Base-by-base conservation (phyloP, 2,888 invertebrate genomes). In the Cephus pygmeus region DNA sequence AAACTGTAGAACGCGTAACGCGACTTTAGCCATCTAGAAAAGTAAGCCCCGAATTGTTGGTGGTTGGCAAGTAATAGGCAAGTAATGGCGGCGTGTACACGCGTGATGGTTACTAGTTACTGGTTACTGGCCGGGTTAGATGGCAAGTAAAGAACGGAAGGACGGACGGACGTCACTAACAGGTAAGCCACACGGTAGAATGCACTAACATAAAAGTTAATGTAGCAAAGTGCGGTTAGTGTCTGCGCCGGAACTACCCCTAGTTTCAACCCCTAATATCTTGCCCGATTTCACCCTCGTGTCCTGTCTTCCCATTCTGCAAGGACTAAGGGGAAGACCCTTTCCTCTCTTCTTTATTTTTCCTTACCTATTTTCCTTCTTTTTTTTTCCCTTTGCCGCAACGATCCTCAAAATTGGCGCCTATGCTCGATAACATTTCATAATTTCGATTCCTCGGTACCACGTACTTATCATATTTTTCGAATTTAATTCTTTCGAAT, bases 141-240 rank as follows among this genome's bases (percentile, higher is more conserved):
- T 69, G 56, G 77, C 73, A 34, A 71, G 12, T 31, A 71, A 33
- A 71, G 71, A 31, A 33, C 71, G 71, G 71, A 31, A 31, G 69
- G 34, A 34, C 34, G 69, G 69, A 78, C 79, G 73, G 23, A 75
- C 75, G 75, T 77, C 75, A 83, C 81, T 84, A 83, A 87, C 84
- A 85, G 83, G 81, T 82, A 81, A 84, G 83, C 85, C 83, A 84
- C 81, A 83, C 84, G 85, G 83, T 83, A 80, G 82, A 83, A 85
- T 81, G 85, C 84, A 82, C 85, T 83, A 83, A 84, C 86, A 85
- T 89, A 88, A 89, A 89, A 88, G 88, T 88, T 88, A 88, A 89
- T 87, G 89, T 86, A 86, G 85, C 88, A 85, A 86, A 87, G 83
- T 85, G 84, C 85, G 86, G 85, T 87, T 87, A 85, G 78, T 85